Base-by-base conservation (phyloP, 2,113 vertebrate genomes). In the Microcebus ravelobensis region DNA sequence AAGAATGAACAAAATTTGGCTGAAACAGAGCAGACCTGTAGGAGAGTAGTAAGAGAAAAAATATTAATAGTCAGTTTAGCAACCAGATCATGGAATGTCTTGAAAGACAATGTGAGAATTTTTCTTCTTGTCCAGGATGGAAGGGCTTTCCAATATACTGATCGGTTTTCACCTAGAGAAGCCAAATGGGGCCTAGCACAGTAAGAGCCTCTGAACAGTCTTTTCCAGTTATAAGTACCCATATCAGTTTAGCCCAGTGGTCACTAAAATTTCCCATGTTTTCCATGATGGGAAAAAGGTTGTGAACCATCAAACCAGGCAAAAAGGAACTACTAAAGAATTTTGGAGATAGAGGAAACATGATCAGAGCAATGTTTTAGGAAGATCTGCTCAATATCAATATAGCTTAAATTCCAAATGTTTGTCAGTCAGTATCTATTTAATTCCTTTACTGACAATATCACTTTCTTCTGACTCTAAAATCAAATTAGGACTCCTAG, bases 371-470 rank as follows among this genome's bases (percentile, higher is more conserved):
- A 63, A 12, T 18, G 27, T 85, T 84, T 91, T 59, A 59, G 83
- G 61, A 68, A 42, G 88, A 89, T 52, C 18, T 76, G 15, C 48
- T 93, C 17, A n/a, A 11, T 93, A 48, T 50, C 36, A 59, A 50
- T 84, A 68, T 1, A 87, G 34, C 31, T 96, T 27, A 34, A 91
- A 81, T 65, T 73, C 25, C 36, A 63, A 87, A 61, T 39, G 36
- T 42, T 27, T 63, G 21, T 61, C 21, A 61, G 10, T 34, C 67
- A 68, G 39, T 55, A 39, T 61, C 81, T 9, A 15, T 34, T 74
- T 42, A 48, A 57, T 71, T 76, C 36, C 92, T 85, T 76, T 76
- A 6, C 74, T 85, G 89, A 67, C 14, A 36, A 31, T 17, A 91
- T 55, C 61, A 23, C 36, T 52, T 61, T 52, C 5, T 76, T 95